Evolutionary conservation across 2,113 vertebrate genomes (phyloP), one percentile per base, ranked within the genome.

Genomic region (Crocuta crocuta): DNA sequence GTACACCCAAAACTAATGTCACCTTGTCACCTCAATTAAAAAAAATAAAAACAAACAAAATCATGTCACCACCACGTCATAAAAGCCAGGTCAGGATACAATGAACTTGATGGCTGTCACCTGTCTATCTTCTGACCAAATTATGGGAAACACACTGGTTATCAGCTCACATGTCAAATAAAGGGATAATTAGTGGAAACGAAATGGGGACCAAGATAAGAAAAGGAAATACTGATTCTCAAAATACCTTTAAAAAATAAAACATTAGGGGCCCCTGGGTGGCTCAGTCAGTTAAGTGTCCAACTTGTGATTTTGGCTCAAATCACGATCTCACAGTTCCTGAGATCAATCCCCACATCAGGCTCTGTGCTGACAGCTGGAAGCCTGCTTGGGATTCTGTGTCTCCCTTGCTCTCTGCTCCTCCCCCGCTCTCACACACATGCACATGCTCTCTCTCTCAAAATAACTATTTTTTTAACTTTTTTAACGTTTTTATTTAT

Each of bases 241-340:
- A 48, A 94, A 85, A 31, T 70, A 80, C 1, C 61, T 93, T 89
- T 93, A 70, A 63, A 91, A 79, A 96, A 86, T 26, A 89, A 94
- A 66, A 79, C 43, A 83, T 79, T 78, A 68, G 58, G 58, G 58
- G 58, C 58, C 3, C 58, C 58, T 61, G 58, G 58, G 21, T 23
- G 58, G 58, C 58, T 23, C 58, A 23, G 58, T 61, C 2, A 21
- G 21, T 61, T 23, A 9, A 61, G 21, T 61, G 58, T 61, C 58
- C 2, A 8, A 61, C 58, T 61, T 21, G 7, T 61, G 58, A 61
- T 23, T 61, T 61, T 24, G 58, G 58, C 58, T 61, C 58, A 61
- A 21, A 19, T 24, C 7, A 61, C 23, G 21, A 61, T 61, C 58
- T 61, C 58, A 61, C 58, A 23, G 58, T 61, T 24, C 17, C 0